Base-by-base conservation (phyloP, 2,797 vertebrate genomes). In the Coranthus polyacanthus region DNA sequence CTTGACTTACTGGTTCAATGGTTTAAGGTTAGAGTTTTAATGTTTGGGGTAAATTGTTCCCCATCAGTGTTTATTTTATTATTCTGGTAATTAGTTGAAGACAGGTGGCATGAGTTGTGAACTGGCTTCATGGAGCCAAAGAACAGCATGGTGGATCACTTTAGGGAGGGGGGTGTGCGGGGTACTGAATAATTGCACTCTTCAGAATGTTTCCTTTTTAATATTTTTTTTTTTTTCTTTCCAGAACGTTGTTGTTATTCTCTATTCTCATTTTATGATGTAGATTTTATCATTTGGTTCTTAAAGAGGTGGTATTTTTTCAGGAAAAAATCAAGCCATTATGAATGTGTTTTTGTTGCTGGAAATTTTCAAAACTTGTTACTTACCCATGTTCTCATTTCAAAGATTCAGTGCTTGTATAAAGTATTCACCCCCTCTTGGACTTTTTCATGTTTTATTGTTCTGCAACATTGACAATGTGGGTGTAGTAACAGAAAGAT, bases 251-350 rank as follows among this genome's bases (percentile, higher is more conserved):
- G 69, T 76, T 18, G 49, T 44, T 29, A 78, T 67, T 77, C 69
- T 81, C 42, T 72, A 5, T 64, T 87, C 68, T 82, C 66, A 75
- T 67, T 72, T 87, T 65, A 39, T 74, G 71, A 72, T 88, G 84
- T 91, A 76, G 86, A 81, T 93, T 90, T 92, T 89, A 85, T 83
- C 72, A 70, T 84, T 90, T 82, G 84, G 90, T 92, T 94, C 89
- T 83, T 87, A 89, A 83, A 90, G 75, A 89, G 84, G 92, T 93
- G 91, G 92, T 94, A 90, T 92, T 89, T 92, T 91, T 93, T 93
- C 89, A 92, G 90, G 90, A 92, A 92, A 76, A 86, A 86, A 74
- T 81, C 60, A 93, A 92, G 92, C 90, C 88, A 93, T 93, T 89
- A 77, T 91, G 83, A 93, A 92, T 93, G 91, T 93, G 34, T 84